These are phyloP conservation scores for Drosophila quasianomalipes DNA, from an alignment of 2,888 invertebrate genomes.

Conservation along the genomic window DNA sequence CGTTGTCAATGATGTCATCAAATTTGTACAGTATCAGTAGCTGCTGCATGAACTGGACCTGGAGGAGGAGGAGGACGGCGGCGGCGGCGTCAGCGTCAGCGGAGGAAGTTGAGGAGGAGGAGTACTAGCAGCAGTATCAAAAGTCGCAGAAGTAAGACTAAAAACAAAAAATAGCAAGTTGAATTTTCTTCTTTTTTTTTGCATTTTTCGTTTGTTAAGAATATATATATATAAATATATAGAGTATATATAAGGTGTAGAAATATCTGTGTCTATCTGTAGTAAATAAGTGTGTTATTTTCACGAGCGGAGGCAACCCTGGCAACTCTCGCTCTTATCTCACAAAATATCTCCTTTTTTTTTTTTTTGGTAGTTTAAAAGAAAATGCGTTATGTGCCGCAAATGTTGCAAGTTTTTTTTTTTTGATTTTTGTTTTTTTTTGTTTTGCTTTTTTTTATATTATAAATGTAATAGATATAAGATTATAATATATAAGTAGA, in stretches of 20 bases:
- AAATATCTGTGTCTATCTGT: too few species aligned
- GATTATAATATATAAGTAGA: not conserved
- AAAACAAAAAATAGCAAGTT: not conserved
- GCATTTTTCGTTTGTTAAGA: not conserved
- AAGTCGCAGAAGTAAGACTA: not conserved
- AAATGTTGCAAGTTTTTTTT: not conserved
- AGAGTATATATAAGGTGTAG: not conserved
- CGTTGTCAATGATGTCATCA: constrained; percentile 21
- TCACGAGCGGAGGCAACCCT: not conserved
- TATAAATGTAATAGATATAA: not conserved
- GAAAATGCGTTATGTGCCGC: not conserved
- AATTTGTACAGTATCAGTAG: constrained; percentile 55
- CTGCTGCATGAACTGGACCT: not conserved
- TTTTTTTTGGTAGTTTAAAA: not conserved
- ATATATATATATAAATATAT: not conserved
- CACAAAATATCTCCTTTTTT: not conserved
- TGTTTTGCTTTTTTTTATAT: not conserved
- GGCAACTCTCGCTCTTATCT: not conserved
- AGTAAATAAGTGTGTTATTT: not conserved
- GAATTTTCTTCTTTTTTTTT: not conserved
- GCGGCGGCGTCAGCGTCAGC: not conserved
- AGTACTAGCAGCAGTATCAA: not conserved
- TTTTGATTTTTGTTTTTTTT: not conserved
- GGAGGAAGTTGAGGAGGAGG: fast-evolving
- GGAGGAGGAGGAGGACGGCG: not conserved